Base-by-base conservation (phyloP, 2,888 invertebrate genomes). In the Phragmatobia fuliginosa region DNA sequence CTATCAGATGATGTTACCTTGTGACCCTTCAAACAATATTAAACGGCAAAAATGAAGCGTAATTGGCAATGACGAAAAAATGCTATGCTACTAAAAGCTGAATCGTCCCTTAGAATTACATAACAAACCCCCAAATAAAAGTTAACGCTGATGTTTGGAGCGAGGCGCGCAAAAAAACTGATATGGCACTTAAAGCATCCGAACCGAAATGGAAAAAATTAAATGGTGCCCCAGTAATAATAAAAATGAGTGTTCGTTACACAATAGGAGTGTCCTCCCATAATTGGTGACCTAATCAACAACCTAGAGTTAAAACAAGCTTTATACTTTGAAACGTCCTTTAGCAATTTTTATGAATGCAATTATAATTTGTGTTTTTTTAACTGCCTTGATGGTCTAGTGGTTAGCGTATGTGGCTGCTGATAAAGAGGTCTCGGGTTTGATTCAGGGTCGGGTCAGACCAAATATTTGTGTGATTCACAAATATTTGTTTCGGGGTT, bases 201-300 rank as follows among this genome's bases (percentile, higher is more conserved):
- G 77, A 81, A 85, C 87, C 84, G 78, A 85, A 75, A 67, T 80
- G 79, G 85, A 86, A 89, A 88, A 91, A 90, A 91, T 91, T 90
- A 90, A 90, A 91, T 87, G 87, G 85, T 77, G 75, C 68, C 65
- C 80, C 80, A 80, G 86, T 88, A 84, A 90, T 89, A 88, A 89
- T 88, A 90, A 90, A 90, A 91, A 90, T 88, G 85, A 85, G 85
- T 88, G 85, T 89, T 87, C 85, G 86, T 84, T 87, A 86, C 85
- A 90, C 88, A 90, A 89, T 89, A 88, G 88, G 86, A 79, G 86
- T 79, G 85, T 84, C 52, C 85, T 83, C 83, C 88, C 86, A 87
- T 89, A 89, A 89, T 89, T 87, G 82, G 83, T 14, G 65, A 63
- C 67, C 59, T 38, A 60, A 38, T 59, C 41, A 63, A 32, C 61